These are phyloP conservation scores for Morelia viridis DNA, from an alignment of 2,797 vertebrate genomes.

Conservation along the genomic window DNA sequence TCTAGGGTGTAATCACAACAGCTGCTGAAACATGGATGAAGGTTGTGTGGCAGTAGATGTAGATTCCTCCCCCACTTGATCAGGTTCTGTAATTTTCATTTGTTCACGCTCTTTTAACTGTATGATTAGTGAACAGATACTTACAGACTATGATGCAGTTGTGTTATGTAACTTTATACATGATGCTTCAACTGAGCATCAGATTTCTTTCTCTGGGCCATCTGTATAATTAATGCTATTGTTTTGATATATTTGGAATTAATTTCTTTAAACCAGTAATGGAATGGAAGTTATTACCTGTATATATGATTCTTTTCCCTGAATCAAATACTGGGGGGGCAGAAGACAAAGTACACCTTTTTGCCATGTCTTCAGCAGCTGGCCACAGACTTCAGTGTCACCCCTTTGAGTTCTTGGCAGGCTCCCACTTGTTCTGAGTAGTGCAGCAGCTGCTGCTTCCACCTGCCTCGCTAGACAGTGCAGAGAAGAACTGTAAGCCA, in stretches of 20 bases:
- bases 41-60: neutral
- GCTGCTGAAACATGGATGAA: neutral
- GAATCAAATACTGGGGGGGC: rapidly evolving
- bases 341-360: neutral
- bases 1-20: neutral
- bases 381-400: neutral
- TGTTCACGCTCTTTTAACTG: neutral
- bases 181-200: neutral
- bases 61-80: neutral
- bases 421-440: neutral
- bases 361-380: neutral
- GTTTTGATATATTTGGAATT: neutral
- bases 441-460: constrained; percentile 13
- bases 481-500: constrained; percentile 19
- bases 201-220: neutral
- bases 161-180: neutral
- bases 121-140: neutral
- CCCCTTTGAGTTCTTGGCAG: constrained; percentile 17
- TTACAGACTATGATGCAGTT: neutral
- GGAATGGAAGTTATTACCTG: neutral
- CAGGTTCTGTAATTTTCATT: neutral
- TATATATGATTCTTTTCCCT: constrained; percentile 43
- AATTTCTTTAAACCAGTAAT: constrained; percentile 1
- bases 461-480: constrained; percentile 3
- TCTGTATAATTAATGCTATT: constrained; percentile 5